These are phyloP conservation scores for Phragmatobia fuliginosa DNA, from an alignment of 2,888 invertebrate species.

Conservation along the genomic window DNA sequence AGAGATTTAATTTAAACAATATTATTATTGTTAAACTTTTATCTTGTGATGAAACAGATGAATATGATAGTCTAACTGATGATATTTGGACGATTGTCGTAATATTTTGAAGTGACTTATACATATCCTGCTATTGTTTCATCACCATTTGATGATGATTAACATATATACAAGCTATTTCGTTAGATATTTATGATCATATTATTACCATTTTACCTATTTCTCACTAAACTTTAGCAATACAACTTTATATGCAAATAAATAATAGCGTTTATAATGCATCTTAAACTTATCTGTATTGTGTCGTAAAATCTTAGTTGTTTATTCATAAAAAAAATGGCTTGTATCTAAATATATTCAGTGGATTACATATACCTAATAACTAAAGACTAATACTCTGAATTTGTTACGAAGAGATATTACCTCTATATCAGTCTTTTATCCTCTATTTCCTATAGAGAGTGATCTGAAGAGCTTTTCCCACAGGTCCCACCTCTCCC, in stretches of 20 bases:
- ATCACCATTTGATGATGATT: constrained; percentile 8
- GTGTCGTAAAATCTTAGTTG: neutral
- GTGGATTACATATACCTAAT: too few relatives aligned
- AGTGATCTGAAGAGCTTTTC: too few relatives aligned
- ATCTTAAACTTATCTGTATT: neutral
- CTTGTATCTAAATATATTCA: too few relatives aligned
- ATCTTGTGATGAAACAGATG: neutral
- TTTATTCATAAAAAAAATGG: too few relatives aligned
- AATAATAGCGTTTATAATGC: neutral
- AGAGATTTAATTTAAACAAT: neutral
- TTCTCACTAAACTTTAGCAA: neutral
- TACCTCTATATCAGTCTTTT: too few relatives aligned
- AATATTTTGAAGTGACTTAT: neutral
- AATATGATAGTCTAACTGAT: neutral
- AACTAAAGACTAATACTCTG: too few relatives aligned
- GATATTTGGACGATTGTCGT: constrained; percentile 1
- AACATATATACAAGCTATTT: constrained; percentile 13
- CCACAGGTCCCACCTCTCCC: too few relatives aligned
- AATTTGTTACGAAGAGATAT: too few relatives aligned
- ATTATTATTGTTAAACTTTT: neutral
- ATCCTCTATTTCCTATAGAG: too few relatives aligned
- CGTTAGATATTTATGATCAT: constrained; percentile 18
- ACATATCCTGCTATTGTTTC: constrained; percentile 7
- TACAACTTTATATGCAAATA: neutral
- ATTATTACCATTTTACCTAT: neutral